Base-by-base conservation (phyloP, 2,888 invertebrate genomes). In the Globia sparganii region DNA sequence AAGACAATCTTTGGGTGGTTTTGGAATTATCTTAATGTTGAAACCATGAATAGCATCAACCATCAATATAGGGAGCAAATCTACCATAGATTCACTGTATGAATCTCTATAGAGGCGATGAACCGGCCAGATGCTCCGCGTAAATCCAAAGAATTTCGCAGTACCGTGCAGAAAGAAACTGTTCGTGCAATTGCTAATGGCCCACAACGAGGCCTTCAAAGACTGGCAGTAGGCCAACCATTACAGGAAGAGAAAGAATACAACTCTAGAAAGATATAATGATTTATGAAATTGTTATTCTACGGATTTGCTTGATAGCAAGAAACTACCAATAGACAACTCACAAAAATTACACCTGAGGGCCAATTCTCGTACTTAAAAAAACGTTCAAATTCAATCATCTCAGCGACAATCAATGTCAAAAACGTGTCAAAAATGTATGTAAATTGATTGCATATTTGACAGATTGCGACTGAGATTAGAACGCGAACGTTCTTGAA, bases 181-280 rank as follows among this genome's bases (percentile, higher is more conserved):
- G 43, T 59, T 82, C 83, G 59, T 66, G 69, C 77, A 65, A 61
- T 77, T 82, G 59, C 31, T 80, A 80, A 83, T 83, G 67, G 78
- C 77, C n/a, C 40, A 62, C 76, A 68, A 76, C 46, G 49, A 70
- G 21, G 37, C 31, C 53, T 77, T 66, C 53, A 56, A 70, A 65
- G 59, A 66, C 70, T 80, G 77, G 77, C 83, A 25, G 18, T 15
- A 40, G 43, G 77, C 80, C 86, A 83, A 77, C 13, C 46, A 15
- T 43, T 66, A 34, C n/a, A 64, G 25, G 3, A 77, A 21, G 13
- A 37, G 40, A 65, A 59, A 67, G 18, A 81, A 68, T 58, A n/a
- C 5, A 40, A 56, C 3, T 61, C 61, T 28, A 43, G 4, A 68
- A 56, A 18, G 4, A 34, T n/a, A 25, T 1, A 28, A 43, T 28